Evolutionary conservation across 2,888 invertebrate species (phyloP).

Genomic region (Lochmaea capreae): DNA sequence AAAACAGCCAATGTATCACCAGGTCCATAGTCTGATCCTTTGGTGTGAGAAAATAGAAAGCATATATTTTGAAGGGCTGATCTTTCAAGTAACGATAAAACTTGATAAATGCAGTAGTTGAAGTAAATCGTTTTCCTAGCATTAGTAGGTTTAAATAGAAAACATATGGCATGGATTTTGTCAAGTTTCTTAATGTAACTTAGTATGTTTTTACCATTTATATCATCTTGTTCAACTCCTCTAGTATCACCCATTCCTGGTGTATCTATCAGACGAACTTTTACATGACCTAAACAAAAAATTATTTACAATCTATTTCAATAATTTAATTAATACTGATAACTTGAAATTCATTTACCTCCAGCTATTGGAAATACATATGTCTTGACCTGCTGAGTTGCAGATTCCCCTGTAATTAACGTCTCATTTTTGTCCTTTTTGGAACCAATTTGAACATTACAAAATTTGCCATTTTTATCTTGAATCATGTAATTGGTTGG

Average conservation of each 20-base stretch:
- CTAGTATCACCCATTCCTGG: conserved; percentile 60
- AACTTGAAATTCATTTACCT: conserved; percentile 22
- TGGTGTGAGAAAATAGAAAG: conserved; percentile 58
- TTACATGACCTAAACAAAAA: conserved; percentile 23
- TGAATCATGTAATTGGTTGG: conserved; percentile 53
- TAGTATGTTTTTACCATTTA: conserved; percentile 56
- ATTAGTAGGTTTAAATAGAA: conserved; percentile 56
- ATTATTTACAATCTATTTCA: neutral
- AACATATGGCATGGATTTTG: conserved; percentile 58
- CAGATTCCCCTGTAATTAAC: conserved; percentile 46
- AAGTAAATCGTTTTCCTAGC: conserved; percentile 55
- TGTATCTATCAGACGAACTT: conserved; percentile 59
- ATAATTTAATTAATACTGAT: neutral
- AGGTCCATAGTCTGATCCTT: conserved; percentile 43
- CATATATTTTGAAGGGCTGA: conserved; percentile 58
- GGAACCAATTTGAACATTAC: conserved; percentile 47
- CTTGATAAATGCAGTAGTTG: conserved; percentile 58
- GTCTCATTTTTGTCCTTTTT: conserved; percentile 52
- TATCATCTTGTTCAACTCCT: conserved; percentile 49
- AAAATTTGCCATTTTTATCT: conserved; percentile 50
- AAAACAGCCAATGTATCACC: conserved; percentile 56
- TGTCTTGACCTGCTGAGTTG: conserved; percentile 52
- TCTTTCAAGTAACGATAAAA: conserved; percentile 58
- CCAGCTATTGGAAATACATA: conserved; percentile 50
- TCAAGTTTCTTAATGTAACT: conserved; percentile 54